phyloP scores from a whole-genome alignment of 2,888 invertebrate genomes.

The Galeruca laticollis region DNA sequence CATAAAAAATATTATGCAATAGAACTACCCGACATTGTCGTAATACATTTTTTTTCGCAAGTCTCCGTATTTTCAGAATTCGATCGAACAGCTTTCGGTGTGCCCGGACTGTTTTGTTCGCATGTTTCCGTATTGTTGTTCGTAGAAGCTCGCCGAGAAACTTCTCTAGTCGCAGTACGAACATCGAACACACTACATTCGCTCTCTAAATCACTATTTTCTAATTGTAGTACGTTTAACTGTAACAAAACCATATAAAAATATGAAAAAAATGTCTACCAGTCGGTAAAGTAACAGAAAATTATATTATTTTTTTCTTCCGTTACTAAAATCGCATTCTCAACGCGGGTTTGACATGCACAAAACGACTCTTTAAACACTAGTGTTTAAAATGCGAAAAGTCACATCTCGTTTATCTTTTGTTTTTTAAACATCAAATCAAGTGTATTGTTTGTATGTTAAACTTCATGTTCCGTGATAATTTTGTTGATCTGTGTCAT shows the following conservation, averaged over 20 bases:
- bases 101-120: slow-evolving; percentile 59
- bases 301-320: too few relatives aligned
- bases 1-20: slow-evolving; percentile 68
- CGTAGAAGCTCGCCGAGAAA: slow-evolving; percentile 67
- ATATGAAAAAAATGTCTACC: too few relatives aligned
- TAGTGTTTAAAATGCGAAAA: too few relatives aligned
- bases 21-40: slow-evolving; percentile 71
- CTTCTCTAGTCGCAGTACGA: slow-evolving; percentile 68
- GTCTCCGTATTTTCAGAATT: slow-evolving; percentile 71
- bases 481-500: too few relatives aligned
- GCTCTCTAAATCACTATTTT: slow-evolving; percentile 74
- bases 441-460: too few relatives aligned
- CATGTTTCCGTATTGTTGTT: slow-evolving; percentile 63
- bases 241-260: slow-evolving; percentile 54
- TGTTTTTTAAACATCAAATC: too few relatives aligned
- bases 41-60: slow-evolving; percentile 70
- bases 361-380: too few relatives aligned
- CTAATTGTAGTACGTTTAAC: slow-evolving; percentile 69
- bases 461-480: too few relatives aligned
- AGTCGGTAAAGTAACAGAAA: too few relatives aligned
- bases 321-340: too few relatives aligned
- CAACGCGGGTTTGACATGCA: too few relatives aligned
- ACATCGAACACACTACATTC: slow-evolving; percentile 74
- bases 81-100: slow-evolving; percentile 68
- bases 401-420: too few relatives aligned